Percentiles rank a stretch among this genome's conserved stretches.
phyloP scores from a whole-genome alignment of 2,797 vertebrate species.

The Garrulus glandarius region DNA sequence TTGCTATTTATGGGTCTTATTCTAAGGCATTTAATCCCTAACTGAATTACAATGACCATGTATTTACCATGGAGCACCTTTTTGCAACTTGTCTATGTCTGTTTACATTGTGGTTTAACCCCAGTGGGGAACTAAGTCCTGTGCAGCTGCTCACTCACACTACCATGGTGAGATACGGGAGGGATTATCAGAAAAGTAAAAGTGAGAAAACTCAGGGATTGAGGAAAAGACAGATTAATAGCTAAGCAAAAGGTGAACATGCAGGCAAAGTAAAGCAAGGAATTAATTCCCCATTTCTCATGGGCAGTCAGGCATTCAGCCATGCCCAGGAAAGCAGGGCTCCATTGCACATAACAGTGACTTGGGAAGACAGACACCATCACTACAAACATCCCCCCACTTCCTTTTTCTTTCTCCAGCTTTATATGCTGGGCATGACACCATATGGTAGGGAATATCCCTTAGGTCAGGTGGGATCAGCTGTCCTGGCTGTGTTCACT shows the following conservation, averaged over 20 bases:
- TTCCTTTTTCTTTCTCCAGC: not conserved
- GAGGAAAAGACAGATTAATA: not conserved
- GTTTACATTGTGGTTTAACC: not conserved
- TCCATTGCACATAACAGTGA: accelerated
- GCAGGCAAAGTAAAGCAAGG: not conserved
- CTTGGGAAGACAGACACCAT: not conserved
- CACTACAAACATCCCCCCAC: accelerated
- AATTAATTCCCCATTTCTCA: not conserved
- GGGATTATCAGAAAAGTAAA: not conserved
- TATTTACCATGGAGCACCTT: not conserved
- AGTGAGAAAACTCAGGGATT: not conserved
- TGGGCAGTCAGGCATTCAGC: not conserved
- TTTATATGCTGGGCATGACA: too few relatives aligned
- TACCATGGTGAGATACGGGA: not conserved
- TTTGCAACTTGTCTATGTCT: not conserved
- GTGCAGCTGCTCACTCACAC: not conserved
- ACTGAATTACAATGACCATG: not conserved
- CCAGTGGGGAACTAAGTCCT: not conserved
- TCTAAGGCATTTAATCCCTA: not conserved
- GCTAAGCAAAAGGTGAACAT: not conserved
- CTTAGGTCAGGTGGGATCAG: not conserved
- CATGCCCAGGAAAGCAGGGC: not conserved
- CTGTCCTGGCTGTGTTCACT: not conserved
- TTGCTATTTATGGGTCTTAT: not conserved
- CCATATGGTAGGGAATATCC: not conserved